These are phyloP conservation scores for Peucedramus taeniatus DNA, from an alignment of 2,113 vertebrate genomes.

Conservation along the genomic window DNA sequence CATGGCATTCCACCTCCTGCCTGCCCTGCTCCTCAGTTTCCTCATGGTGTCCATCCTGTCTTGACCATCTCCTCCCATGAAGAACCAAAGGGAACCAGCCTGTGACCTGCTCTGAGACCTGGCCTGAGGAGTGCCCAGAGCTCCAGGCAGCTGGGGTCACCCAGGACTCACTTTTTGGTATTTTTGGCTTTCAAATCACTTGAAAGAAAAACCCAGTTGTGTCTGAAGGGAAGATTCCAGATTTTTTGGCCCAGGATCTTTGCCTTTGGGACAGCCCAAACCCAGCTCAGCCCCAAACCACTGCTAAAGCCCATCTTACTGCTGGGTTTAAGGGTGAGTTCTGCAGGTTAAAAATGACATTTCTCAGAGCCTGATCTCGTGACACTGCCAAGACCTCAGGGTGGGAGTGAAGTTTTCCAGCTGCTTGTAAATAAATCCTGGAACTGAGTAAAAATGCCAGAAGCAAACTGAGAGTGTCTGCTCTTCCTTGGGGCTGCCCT, in stretches of 20 bases:
- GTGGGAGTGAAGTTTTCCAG: not conserved
- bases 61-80: not conserved
- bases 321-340: not conserved
- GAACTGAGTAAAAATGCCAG: not conserved
- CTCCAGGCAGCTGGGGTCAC: not conserved
- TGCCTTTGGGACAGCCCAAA: not conserved
- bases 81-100: not conserved
- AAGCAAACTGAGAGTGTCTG: not conserved
- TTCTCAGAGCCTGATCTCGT: not conserved
- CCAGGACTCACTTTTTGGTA: not conserved
- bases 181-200: not conserved
- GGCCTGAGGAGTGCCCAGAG: not conserved
- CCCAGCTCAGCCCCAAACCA: not conserved
- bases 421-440: not conserved
- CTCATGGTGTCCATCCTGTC: not conserved
- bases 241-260: not conserved
- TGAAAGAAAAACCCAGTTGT: not conserved
- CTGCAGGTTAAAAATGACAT: not conserved
- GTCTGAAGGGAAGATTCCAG: not conserved
- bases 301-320: fast-evolving
- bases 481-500: not conserved
- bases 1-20: not conserved
- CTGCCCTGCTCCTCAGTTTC: not conserved
- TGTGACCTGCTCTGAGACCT: not conserved
- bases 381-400: not conserved